Conservation (phyloP, 2,888 invertebrate species). For the Tetropium fuscum region DNA sequence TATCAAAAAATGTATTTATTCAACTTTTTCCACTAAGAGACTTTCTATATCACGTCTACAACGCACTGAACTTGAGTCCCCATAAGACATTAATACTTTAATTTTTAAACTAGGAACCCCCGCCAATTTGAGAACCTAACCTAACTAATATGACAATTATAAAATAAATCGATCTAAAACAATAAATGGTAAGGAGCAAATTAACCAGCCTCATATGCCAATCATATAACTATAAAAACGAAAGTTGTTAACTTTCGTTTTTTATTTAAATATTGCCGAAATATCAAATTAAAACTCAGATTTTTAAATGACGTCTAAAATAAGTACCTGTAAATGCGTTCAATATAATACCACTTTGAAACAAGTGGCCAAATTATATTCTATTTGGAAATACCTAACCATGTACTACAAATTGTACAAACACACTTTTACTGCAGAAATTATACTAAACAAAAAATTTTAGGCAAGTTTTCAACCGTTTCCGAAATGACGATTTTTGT, state of each 20-base stretch:
- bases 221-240: conserved; percentile 1
- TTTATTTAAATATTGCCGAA: neutral
- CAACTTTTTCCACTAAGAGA: no score
- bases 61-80: no score
- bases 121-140: no score
- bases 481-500: conserved; percentile 1
- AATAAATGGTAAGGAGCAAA: conserved; percentile 3
- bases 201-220: conserved; percentile 4
- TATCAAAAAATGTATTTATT: no score
- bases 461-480: neutral
- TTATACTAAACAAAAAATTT: neutral
- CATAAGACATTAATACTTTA: no score
- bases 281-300: neutral
- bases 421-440: neutral
- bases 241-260: neutral
- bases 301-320: conserved; percentile 1
- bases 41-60: no score
- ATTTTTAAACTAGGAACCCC: no score
- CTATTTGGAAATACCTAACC: neutral
- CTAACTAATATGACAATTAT: no score
- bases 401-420: conserved; percentile 2
- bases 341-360: conserved; percentile 1
- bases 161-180: conserved; percentile 9
- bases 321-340: conserved; percentile 7
- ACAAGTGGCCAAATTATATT: neutral